Evolutionary conservation across 1,140 invertebrate genomes (phyloP).

Genomic region (Lucilia sericata): DNA sequence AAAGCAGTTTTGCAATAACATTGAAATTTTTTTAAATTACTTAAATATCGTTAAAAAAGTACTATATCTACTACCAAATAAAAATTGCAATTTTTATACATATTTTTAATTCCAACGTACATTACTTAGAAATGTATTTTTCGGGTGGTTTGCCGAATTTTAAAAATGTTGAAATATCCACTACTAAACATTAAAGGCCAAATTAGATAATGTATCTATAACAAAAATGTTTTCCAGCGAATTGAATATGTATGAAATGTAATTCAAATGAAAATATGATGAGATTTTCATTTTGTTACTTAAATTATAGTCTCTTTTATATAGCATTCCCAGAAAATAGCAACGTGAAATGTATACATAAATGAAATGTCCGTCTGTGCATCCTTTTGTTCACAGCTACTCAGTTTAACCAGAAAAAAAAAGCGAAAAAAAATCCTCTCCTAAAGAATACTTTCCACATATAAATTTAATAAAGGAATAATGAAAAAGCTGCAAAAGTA

Average conservation of each 20-base stretch:
- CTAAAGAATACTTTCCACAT: neutral
- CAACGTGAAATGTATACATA: neutral
- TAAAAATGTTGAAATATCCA: too few relatives aligned
- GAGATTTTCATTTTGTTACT: slow-evolving; percentile 36
- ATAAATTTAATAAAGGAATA: neutral
- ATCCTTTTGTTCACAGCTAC: neutral
- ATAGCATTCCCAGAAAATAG: too few relatives aligned
- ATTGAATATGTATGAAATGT: neutral
- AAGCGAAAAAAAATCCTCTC: neutral
- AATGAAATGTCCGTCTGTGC: neutral
- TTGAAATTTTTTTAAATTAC: too few relatives aligned
- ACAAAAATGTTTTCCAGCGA: neutral
- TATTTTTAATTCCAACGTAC: too few relatives aligned
- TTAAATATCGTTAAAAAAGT: too few relatives aligned
- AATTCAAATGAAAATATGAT: slow-evolving; percentile 11
- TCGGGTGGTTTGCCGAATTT: too few relatives aligned
- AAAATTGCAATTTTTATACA: too few relatives aligned
- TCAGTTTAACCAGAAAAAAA: neutral
- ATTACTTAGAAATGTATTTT: too few relatives aligned
- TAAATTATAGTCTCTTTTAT: slow-evolving; percentile 8
- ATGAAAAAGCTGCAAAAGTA: neutral
- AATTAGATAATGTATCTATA: neutral
- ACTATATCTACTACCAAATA: too few relatives aligned
- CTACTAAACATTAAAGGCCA: too few relatives aligned
- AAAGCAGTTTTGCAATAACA: neutral